A percentile compares a stretch with the other conserved stretches of the same genome.
Evolutionary conservation across 1,140 invertebrate genomes (phyloP).

Genomic region (Melipona quadrifasciata): DNA sequence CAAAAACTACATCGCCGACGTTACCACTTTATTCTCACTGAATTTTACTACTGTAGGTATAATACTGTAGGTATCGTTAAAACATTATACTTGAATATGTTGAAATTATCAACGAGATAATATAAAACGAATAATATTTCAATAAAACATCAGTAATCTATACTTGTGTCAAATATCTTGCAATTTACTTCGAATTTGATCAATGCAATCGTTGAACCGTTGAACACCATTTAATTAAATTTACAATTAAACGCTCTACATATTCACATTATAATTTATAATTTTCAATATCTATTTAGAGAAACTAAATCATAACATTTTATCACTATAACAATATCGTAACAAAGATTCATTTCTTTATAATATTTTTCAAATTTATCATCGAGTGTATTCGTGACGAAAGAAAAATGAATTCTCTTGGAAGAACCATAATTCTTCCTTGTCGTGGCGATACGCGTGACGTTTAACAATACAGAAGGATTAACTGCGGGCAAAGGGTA

Average conservation of each 20-base stretch:
- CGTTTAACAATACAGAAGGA: constrained; percentile 1
- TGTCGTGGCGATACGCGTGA: not conserved
- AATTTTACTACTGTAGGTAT: not conserved
- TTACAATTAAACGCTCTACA: no score
- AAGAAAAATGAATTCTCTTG: not conserved
- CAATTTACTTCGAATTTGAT: no score
- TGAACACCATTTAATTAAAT: no score
- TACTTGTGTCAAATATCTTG: no score
- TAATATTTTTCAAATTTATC: no score
- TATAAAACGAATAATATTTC: no score
- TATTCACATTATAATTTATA: no score
- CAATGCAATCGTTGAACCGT: no score
- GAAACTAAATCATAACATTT: not conserved
- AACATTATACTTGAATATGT: not conserved
- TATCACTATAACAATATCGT: no score
- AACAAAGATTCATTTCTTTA: not conserved
- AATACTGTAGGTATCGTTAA: no score
- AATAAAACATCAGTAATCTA: not conserved
- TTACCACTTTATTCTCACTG: not conserved
- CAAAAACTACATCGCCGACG: constrained; percentile 28
- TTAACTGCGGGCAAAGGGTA: constrained; percentile 12
- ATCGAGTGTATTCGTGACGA: not conserved
- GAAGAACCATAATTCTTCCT: not conserved
- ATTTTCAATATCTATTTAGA: not conserved
- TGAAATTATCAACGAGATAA: no score